Conservation (phyloP, 2,888 invertebrate genomes). For the Ischnus inquisitorius region DNA sequence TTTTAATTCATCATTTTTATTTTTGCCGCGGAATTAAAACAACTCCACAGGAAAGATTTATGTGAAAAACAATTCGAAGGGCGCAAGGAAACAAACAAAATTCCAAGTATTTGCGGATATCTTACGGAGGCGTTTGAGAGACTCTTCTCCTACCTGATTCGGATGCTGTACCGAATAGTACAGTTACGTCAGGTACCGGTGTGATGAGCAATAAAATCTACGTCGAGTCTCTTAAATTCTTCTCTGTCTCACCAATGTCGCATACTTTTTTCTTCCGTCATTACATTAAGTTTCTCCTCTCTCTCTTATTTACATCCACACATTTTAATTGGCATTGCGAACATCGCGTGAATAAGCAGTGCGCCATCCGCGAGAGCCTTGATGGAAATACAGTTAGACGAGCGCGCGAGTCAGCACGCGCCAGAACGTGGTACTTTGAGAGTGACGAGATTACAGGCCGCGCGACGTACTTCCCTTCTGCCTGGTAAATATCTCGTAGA, state of each 20-base stretch:
- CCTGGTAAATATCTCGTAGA: slow-evolving; percentile 37
- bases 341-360: slow-evolving; percentile 59
- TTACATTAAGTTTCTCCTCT: neutral
- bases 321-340: slow-evolving; percentile 62
- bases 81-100: neutral
- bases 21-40: no score
- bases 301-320: slow-evolving; percentile 44
- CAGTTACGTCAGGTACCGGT: slow-evolving; percentile 57
- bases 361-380: slow-evolving; percentile 10
- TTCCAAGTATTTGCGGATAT: neutral
- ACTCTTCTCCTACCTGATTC: slow-evolving; percentile 23
- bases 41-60: no score
- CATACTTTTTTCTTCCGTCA: slow-evolving; percentile 7
- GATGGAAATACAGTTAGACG: slow-evolving; percentile 59
- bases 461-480: slow-evolving; percentile 48
- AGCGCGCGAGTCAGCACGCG: slow-evolving; percentile 67
- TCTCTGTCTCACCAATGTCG: neutral
- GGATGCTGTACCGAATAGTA: slow-evolving; percentile 40
- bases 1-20: no score
- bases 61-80: neutral
- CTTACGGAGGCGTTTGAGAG: slow-evolving; percentile 38
- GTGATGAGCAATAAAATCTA: slow-evolving; percentile 50
- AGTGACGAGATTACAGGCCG: slow-evolving; percentile 60
- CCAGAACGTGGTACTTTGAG: slow-evolving; percentile 57
- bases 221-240: neutral